A percentile compares a stretch with the other conserved stretches of the same genome.
These are phyloP conservation scores for Fragum whitleyi DNA, from an alignment of 2,888 invertebrate genomes.

Conservation along the genomic window DNA sequence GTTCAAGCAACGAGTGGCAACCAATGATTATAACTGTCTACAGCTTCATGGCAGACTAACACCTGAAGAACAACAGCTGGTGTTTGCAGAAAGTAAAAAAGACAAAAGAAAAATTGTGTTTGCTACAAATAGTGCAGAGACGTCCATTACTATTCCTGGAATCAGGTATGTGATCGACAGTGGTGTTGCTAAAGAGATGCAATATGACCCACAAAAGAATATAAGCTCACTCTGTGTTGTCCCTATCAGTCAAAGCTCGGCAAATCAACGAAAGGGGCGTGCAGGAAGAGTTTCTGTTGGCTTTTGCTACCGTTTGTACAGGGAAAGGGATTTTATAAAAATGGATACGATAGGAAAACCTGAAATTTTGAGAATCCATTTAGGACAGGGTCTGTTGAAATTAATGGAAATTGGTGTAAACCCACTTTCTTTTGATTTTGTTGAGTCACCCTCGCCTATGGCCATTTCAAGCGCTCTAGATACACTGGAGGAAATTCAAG, in stretches of 20 bases:
- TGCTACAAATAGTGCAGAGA: slow-evolving; percentile 85
- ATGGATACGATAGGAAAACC: slow-evolving; percentile 80
- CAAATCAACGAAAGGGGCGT: slow-evolving; percentile 85
- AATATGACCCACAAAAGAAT: slow-evolving; percentile 81
- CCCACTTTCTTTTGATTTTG: slow-evolving; percentile 81
- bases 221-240: slow-evolving; percentile 77
- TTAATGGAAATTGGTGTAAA: slow-evolving; percentile 81
- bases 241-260: slow-evolving; percentile 82
- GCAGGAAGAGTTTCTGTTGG: slow-evolving; percentile 84
- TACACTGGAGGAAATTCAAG: slow-evolving; percentile 77
- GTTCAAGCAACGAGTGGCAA: slow-evolving; percentile 45
- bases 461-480: slow-evolving; percentile 75
- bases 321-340: slow-evolving; percentile 75
- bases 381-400: slow-evolving; percentile 80
- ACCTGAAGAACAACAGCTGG: slow-evolving; percentile 80
- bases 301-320: slow-evolving; percentile 83
- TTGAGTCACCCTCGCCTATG: slow-evolving; percentile 78
- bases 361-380: slow-evolving; percentile 82
- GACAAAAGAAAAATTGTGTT: slow-evolving; percentile 83
- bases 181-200: slow-evolving; percentile 83
- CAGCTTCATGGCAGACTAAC: slow-evolving; percentile 81
- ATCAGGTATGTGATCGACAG: slow-evolving; percentile 85
- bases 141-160: slow-evolving; percentile 85
- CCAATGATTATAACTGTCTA: slow-evolving; percentile 69
- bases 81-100: slow-evolving; percentile 74